phyloP scores from a whole-genome alignment of 2,888 invertebrate species.

The Campoletis raptor region DNA sequence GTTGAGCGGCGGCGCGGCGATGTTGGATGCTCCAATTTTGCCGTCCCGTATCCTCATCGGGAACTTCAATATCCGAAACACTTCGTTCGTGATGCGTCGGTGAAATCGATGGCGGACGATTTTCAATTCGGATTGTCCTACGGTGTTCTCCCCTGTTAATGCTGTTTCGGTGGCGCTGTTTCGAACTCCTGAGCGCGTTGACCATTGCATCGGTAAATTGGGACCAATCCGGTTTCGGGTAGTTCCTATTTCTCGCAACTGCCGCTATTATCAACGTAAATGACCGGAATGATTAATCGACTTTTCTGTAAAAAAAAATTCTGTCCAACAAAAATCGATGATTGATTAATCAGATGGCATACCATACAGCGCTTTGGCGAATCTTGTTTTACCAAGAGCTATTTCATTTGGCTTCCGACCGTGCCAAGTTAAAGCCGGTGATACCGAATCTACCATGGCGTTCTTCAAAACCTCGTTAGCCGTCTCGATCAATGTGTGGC shows the following conservation, averaged over 20 bases:
- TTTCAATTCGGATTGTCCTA: neutral
- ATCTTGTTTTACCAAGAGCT: constrained; percentile 5
- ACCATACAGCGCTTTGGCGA: constrained; percentile 10
- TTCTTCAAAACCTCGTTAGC: constrained; percentile 11
- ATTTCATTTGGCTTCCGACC: neutral
- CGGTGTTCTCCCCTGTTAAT: neutral
- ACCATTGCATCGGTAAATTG: neutral
- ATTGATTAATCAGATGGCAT: neutral
- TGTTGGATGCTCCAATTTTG: neutral
- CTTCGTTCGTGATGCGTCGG: neutral
- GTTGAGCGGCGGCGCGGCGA: neutral
- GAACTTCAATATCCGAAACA: neutral
- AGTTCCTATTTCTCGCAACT: neutral
- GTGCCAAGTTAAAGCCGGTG: constrained; percentile 8
- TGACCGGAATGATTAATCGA: neutral
- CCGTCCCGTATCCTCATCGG: neutral
- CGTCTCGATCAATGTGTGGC: neutral
- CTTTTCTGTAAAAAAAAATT: neutral
- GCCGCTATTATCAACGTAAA: neutral
- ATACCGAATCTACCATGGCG: neutral
- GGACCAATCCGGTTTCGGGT: constrained; percentile 16
- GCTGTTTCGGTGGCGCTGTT: neutral
- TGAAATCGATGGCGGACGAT: neutral
- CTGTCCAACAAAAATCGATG: neutral
- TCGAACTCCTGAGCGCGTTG: neutral